Base-by-base conservation (phyloP, 2,888 invertebrate species). In the Terebella lapidaria region DNA sequence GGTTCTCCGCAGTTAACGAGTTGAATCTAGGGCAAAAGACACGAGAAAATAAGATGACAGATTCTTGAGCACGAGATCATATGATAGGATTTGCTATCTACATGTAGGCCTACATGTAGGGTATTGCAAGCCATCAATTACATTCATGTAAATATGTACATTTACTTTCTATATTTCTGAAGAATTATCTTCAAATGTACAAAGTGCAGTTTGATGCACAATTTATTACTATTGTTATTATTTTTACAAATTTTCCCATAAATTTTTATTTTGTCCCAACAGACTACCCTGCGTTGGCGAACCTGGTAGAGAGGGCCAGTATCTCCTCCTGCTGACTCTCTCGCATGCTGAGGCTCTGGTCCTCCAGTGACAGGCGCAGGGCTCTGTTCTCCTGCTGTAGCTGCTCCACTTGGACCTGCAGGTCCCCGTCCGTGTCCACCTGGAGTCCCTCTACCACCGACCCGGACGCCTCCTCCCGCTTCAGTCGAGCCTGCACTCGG, bases 291-390 rank as follows among this genome's bases (percentile, higher is more conserved):
- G n/a, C n/a, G n/a, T n/a, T n/a, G n/a, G n/a, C n/a, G n/a, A n/a
- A 53, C 10, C 53, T 25, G 28, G 15, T 53, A 15, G 25, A 28
- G 27, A 53, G 25, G 28, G 28, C 53, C 24, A 56, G 45, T 15
- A 45, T 26, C 26, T 46, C 47, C 27, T 46, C 56, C 28, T 46
- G 47, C 26, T 25, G 28, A 25, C 45, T n/a, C 27, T 57, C 54
- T 28, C 53, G 49, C 18, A 51, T 15, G 25, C 22, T 25, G 3
- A 26, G n/a, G 24, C 60, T 60, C 24, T 56, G 49, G 5, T 61
- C 49, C 15, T 49, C 49, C 5, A 49, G 49, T 22, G n/a, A 5
- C 22, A 49, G 5, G n/a, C 24, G 15, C 49, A 49, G 22, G 22
- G 22, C 5, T 22, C 22, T 49, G 24, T 49, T 49, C 24, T 49